Conservation (phyloP, 2,113 vertebrate species). For the Ibidorhyncha struthersii region DNA sequence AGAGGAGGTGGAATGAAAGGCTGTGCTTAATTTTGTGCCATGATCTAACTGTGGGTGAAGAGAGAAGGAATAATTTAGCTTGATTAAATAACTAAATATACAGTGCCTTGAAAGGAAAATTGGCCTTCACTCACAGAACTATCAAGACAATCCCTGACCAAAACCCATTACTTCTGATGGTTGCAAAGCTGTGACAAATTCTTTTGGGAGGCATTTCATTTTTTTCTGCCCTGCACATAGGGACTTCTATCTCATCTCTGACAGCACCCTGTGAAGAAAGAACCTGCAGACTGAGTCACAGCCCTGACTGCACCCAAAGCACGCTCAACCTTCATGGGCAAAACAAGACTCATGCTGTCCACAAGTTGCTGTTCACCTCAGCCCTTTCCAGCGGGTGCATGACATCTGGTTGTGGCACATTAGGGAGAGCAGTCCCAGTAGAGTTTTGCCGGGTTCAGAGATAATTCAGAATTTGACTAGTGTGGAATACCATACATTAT, state of each 20-base stretch:
- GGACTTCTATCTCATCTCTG: neutral
- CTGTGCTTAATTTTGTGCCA: slow-evolving; percentile 27
- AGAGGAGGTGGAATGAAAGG: slow-evolving; percentile 32
- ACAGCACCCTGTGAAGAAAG: neutral
- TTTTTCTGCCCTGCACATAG: neutral
- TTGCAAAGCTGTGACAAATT: slow-evolving; percentile 10
- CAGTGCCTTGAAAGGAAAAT: slow-evolving; percentile 39
- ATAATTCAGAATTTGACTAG: neutral
- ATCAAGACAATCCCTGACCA: neutral
- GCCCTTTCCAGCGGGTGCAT: neutral
- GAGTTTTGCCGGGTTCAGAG: neutral
- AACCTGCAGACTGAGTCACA: neutral
- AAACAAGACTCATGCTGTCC: neutral
- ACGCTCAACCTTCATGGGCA: neutral
- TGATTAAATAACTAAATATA: slow-evolving; percentile 52
- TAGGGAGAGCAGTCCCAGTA: neutral
- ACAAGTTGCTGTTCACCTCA: neutral
- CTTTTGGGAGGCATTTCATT: neutral
- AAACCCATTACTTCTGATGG: neutral
- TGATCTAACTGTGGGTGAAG: slow-evolving; percentile 19
- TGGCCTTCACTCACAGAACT: slow-evolving; percentile 10
- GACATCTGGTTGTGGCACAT: neutral
- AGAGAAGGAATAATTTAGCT: slow-evolving; percentile 45
- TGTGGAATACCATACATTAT: neutral
- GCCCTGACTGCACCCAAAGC: neutral